Conservation (phyloP, 1,140 invertebrate species). For the Solenopsis fugax region DNA sequence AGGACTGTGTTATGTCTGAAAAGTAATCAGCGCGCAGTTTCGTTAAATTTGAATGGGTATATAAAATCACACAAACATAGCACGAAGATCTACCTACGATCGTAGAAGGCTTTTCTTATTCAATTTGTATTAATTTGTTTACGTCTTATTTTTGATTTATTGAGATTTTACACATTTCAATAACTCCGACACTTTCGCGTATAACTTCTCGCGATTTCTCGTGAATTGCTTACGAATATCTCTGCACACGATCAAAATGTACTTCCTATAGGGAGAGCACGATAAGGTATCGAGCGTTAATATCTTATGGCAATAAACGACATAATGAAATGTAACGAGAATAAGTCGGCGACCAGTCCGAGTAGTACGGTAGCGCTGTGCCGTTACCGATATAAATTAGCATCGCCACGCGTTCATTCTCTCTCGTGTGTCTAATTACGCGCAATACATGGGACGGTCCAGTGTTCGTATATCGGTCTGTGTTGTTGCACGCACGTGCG, state of each 20-base stretch:
- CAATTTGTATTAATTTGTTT: background rate
- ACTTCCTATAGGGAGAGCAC: background rate
- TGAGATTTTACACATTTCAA: background rate
- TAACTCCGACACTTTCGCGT: background rate
- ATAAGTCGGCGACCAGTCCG: background rate
- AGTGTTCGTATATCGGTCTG: conserved; percentile 13
- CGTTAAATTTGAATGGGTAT: no score
- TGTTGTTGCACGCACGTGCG: conserved; percentile 44
- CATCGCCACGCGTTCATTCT: conserved; percentile 37
- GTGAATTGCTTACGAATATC: background rate
- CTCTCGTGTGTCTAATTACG: conserved; percentile 45
- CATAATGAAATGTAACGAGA: conserved; percentile 23
- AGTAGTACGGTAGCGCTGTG: conserved; percentile 48
- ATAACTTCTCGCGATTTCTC: background rate
- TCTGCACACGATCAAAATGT: background rate
- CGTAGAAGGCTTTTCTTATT: no score
- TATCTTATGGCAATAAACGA: background rate
- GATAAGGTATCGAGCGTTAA: conserved; percentile 24
- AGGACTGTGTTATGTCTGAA: no score
- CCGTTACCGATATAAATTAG: conserved; percentile 49
- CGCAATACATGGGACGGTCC: conserved; percentile 38
- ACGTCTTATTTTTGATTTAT: background rate
- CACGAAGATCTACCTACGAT: no score
- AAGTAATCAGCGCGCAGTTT: no score
- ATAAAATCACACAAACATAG: no score